phyloP scores from a whole-genome alignment of 2,113 vertebrate genomes.

The Gymnarchus niloticus region DNA sequence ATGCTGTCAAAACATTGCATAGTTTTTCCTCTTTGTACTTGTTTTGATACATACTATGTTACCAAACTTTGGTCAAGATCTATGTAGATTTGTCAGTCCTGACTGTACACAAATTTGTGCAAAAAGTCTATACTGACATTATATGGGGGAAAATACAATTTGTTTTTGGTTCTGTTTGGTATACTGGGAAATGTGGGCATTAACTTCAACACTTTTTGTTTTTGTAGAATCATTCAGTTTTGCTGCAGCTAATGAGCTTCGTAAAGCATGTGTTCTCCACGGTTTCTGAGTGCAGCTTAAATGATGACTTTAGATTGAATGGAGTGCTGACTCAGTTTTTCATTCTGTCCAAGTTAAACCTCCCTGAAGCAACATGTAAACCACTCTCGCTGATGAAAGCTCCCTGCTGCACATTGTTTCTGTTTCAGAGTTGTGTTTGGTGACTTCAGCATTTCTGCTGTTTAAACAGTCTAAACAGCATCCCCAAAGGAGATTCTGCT shows the following conservation, averaged over 20 bases:
- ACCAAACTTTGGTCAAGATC: background rate
- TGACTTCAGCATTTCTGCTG: slow-evolving; percentile 34
- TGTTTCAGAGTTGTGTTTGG: slow-evolving; percentile 21
- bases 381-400: slow-evolving; percentile 16
- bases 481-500: slow-evolving; percentile 28
- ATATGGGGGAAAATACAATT: background rate
- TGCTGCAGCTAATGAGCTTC: slow-evolving; percentile 18
- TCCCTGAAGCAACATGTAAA: slow-evolving; percentile 12
- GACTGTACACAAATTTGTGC: background rate
- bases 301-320: slow-evolving; percentile 9
- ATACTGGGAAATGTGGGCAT: background rate
- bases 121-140: background rate
- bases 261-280: background rate
- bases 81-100: background rate
- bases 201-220: background rate
- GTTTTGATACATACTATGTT: background rate
- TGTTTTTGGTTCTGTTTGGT: background rate
- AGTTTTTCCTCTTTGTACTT: background rate
- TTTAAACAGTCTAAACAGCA: slow-evolving; percentile 37
- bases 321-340: background rate
- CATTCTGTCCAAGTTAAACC: slow-evolving; percentile 6
- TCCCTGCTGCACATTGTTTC: slow-evolving; percentile 19
- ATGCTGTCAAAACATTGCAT: background rate
- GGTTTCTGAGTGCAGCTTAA: background rate
- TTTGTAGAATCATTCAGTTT: background rate